Conservation (phyloP, 1,140 invertebrate species). For the Alviniconcha marisindica region DNA sequence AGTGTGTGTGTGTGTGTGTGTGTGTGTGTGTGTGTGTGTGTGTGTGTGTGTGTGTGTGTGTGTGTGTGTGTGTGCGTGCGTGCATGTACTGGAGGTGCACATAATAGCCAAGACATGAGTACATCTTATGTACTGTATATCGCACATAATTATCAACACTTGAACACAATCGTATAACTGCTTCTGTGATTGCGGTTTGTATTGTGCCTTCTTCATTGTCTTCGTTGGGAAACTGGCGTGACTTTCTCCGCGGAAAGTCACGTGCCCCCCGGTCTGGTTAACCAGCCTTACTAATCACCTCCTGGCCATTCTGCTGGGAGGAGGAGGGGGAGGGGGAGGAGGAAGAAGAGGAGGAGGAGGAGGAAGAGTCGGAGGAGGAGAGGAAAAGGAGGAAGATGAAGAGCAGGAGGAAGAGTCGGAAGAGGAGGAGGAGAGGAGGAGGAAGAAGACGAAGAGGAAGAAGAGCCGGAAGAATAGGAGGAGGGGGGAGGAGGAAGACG, state of each 20-base stretch:
- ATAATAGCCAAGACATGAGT: no score
- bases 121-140: no score
- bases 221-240: no score
- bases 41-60: background rate
- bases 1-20: background rate
- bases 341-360: background rate
- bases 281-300: no score
- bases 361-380: background rate
- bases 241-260: no score
- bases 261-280: no score
- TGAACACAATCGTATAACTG: no score
- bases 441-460: background rate
- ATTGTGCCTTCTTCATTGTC: no score
- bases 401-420: background rate
- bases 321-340: conserved; percentile 8
- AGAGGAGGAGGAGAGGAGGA: background rate
- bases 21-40: background rate
- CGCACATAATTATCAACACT: no score
- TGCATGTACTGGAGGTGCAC: background rate
- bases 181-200: no score
- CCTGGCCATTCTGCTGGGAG: no score
- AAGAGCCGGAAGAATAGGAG: background rate
- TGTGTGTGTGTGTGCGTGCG: background rate
- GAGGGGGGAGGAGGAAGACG: background rate
- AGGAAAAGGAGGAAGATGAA: background rate